Evolutionary conservation across 2,888 invertebrate genomes (phyloP).

Genomic region (Drosophila austrosaltans): DNA sequence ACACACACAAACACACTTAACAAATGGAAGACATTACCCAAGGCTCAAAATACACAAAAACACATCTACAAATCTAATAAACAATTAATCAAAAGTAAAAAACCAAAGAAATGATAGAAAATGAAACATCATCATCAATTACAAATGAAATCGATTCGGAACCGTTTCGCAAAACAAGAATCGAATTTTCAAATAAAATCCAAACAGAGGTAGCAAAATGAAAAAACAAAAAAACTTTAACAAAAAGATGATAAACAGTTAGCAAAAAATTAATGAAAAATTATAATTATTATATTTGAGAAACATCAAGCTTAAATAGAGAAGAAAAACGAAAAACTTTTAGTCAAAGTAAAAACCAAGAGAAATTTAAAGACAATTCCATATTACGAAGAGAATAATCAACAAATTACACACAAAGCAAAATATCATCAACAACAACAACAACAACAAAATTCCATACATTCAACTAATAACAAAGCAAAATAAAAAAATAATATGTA

Average conservation of each 20-base stretch:
- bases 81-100: conserved; percentile 33
- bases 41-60: conserved; percentile 22
- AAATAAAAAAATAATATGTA: conserved; percentile 40
- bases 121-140: conserved; percentile 48
- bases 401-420: conserved; percentile 26
- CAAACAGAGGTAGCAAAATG: not conserved
- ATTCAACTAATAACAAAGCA: conserved; percentile 51
- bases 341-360: conserved; percentile 6
- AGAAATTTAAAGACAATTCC: conserved; percentile 55
- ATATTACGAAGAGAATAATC: conserved; percentile 36
- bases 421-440: too few species aligned
- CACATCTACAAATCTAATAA: conserved; percentile 20
- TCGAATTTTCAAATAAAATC: not conserved
- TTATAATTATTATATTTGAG: conserved; percentile 9
- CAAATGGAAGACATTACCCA: conserved; percentile 31
- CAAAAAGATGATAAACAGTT: too few species aligned
- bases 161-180: conserved; percentile 26
- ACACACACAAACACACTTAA: conserved; percentile 14
- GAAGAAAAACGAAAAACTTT: not conserved
- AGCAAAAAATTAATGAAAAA: conserved; percentile 21
- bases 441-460: conserved; percentile 44
- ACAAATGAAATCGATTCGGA: conserved; percentile 37
- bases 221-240: too few species aligned
- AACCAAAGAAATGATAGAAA: not conserved
- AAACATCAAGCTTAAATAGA: conserved; percentile 8